Percentiles rank a stretch among this genome's conserved stretches.
Conservation (phyloP, 2,888 invertebrate genomes). For the Diogma glabrata region DNA sequence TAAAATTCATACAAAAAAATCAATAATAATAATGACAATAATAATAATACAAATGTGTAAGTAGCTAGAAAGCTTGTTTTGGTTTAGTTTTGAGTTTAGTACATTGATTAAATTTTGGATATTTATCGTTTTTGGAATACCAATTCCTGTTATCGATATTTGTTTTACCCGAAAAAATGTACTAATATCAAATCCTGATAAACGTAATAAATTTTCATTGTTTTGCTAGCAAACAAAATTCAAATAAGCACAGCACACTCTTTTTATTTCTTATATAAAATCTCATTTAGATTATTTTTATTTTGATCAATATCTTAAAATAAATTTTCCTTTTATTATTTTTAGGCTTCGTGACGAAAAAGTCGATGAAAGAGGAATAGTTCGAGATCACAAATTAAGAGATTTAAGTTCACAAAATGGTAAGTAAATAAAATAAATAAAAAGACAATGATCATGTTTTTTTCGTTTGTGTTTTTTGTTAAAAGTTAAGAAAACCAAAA, state of each 20-base stretch:
- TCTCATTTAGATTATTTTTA: conserved; percentile 7
- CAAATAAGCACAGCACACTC: background rate
- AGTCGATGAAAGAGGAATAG: conserved; percentile 71
- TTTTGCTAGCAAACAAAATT: background rate
- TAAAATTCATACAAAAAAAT: too few relatives aligned
- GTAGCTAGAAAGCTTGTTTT: too few relatives aligned
- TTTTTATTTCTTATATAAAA: conserved; percentile 5
- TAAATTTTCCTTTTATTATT: conserved; percentile 25
- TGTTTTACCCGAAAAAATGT: too few relatives aligned
- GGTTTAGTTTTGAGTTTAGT: background rate
- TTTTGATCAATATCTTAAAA: conserved; percentile 10
- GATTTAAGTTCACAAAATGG: conserved; percentile 81
- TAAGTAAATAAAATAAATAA: conserved; percentile 33
- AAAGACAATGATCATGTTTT: conserved; percentile 8
- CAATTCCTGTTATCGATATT: too few relatives aligned
- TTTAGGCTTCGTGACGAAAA: conserved; percentile 79
- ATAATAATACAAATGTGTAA: too few relatives aligned
- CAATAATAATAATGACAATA: too few relatives aligned
- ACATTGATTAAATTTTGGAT: background rate
- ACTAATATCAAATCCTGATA: too few relatives aligned
- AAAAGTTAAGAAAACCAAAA: too few relatives aligned
- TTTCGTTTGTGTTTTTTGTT: background rate
- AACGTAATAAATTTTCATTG: too few relatives aligned
- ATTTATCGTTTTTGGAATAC: background rate
- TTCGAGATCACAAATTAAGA: conserved; percentile 70